A percentile compares a stretch with the other conserved stretches of the same genome.
Conservation (phyloP, 2,888 invertebrate genomes). For the Agonopterix alstromeriana region DNA sequence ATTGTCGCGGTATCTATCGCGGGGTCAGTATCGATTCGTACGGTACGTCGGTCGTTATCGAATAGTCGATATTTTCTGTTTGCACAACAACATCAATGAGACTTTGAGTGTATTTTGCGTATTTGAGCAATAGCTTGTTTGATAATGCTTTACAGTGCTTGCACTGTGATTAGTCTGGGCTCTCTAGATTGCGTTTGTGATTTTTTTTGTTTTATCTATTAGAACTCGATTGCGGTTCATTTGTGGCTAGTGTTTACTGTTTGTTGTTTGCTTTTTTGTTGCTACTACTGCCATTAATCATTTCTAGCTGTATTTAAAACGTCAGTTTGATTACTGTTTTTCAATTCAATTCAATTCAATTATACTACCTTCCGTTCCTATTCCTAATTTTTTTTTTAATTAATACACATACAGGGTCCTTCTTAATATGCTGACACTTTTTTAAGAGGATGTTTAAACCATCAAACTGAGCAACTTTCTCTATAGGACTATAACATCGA, state of each 20-base stretch:
- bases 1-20: constrained; percentile 37
- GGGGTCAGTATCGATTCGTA: constrained; percentile 63
- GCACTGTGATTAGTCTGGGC: constrained; percentile 54
- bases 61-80: constrained; percentile 70
- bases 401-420: no score
- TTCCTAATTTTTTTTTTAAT: no score
- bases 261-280: no score
- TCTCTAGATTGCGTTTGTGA: constrained; percentile 45
- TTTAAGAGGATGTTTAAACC: no score
- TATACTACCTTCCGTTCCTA: no score
- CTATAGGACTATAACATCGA: no score
- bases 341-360: no score
- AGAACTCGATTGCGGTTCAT: constrained; percentile 28
- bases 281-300: no score
- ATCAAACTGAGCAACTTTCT: no score
- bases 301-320: neutral
- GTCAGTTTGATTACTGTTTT: no score
- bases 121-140: constrained; percentile 72
- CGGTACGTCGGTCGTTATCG: constrained; percentile 46
- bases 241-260: constrained; percentile 18
- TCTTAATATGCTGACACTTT: no score
- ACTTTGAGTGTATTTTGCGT: constrained; percentile 64
- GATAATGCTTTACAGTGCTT: constrained; percentile 61
- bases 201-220: constrained; percentile 51
- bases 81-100: constrained; percentile 62